Evolutionary conservation across 35 echinoderm and acorn worm genomes (phyloP).

Genomic region (Apostichopus californicus): DNA sequence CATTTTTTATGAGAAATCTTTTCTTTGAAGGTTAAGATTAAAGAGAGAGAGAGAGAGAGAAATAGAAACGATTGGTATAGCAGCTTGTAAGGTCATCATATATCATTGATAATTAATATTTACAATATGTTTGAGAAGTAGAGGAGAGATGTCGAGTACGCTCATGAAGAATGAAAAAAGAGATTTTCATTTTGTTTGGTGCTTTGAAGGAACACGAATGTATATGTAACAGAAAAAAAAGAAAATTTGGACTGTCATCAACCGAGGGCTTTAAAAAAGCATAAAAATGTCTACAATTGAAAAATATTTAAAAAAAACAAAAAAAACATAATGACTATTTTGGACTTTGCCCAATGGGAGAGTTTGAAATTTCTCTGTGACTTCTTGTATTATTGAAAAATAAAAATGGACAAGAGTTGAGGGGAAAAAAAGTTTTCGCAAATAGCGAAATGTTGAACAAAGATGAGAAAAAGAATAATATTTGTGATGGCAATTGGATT

Average conservation of each 20-base stretch:
- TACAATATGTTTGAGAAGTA: neutral
- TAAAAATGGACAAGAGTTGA: neutral
- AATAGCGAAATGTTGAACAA: neutral
- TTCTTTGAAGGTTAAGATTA: no score
- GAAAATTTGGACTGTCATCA: neutral
- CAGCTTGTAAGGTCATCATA: no score
- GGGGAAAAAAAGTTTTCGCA: neutral
- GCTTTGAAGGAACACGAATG: neutral
- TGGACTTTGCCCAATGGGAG: no score
- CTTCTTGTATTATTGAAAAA: neutral
- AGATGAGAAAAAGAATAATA: neutral
- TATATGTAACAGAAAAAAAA: neutral
- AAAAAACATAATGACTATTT: neutral
- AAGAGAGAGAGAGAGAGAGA: no score
- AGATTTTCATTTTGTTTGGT: conserved; percentile 11
- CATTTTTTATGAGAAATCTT: no score
- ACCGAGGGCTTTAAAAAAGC: no score
- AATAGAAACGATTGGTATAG: no score
- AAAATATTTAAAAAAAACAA: neutral
- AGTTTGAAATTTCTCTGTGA: no score
- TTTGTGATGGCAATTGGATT: neutral
- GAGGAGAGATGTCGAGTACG: neutral
- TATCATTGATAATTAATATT: no score
- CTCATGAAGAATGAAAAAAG: neutral
- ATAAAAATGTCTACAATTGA: no score